phyloP scores from a whole-genome alignment of 2,797 vertebrate genomes.

The Atherinosoma microstoma region DNA sequence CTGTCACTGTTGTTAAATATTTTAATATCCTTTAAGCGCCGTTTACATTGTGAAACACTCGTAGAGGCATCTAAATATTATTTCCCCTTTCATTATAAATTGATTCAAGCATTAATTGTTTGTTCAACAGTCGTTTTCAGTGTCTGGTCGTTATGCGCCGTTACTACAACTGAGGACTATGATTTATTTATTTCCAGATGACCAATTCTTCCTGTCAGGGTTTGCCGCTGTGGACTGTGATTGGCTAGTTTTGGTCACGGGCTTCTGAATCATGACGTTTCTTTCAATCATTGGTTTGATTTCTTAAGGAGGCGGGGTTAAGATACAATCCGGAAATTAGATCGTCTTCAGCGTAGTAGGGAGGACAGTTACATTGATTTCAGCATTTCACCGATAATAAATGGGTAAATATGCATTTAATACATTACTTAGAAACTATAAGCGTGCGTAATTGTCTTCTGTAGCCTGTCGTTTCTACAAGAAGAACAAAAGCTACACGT shows the following conservation, averaged over 20 bases:
- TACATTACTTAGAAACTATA: background rate
- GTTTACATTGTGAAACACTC: background rate
- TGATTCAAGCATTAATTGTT: background rate
- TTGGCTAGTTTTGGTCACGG: conserved; percentile 59
- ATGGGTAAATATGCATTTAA: conserved; percentile 83
- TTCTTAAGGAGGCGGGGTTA: conserved; percentile 51
- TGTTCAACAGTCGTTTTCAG: conserved; percentile 21
- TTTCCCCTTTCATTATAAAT: background rate
- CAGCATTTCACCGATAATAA: conserved; percentile 16
- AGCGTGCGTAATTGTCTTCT: rapidly evolving
- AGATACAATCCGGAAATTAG: conserved; percentile 73
- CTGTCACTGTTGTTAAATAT: background rate
- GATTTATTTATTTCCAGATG: background rate
- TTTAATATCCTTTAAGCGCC: background rate
- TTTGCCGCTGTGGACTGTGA: conserved; percentile 47
- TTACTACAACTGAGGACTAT: conserved; percentile 64
- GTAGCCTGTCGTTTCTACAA: background rate
- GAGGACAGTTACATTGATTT: background rate
- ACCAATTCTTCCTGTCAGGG: background rate
- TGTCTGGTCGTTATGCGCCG: conserved; percentile 26
- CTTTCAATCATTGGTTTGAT: conserved; percentile 58
- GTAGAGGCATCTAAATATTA: background rate
- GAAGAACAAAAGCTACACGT: background rate
- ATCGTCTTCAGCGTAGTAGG: conserved; percentile 25
- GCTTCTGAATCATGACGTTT: background rate